phyloP scores from a whole-genome alignment of 2,113 vertebrate species.

The Syrrhaptes paradoxus region DNA sequence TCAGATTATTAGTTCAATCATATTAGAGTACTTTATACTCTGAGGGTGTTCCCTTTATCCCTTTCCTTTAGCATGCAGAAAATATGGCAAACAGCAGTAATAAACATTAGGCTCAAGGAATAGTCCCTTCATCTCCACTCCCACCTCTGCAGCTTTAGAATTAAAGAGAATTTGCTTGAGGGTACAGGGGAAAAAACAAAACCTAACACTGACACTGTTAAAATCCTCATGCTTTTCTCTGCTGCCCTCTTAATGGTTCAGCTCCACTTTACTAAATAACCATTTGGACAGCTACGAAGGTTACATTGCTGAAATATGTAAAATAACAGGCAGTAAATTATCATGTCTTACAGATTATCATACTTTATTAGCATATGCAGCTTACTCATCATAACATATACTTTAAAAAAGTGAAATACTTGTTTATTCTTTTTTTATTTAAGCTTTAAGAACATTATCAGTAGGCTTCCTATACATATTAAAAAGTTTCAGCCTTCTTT shows the following conservation, averaged over 20 bases:
- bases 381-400: background rate
- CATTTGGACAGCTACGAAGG: background rate
- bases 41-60: slow-evolving; percentile 12
- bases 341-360: background rate
- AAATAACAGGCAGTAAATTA: background rate
- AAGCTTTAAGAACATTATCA: background rate
- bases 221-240: background rate
- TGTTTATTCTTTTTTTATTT: background rate
- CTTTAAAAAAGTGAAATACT: background rate
- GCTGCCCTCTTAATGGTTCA: background rate
- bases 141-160: background rate
- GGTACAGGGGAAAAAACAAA: background rate
- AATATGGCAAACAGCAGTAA: background rate
- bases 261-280: background rate
- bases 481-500: background rate
- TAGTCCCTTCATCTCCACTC: background rate
- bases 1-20: background rate
- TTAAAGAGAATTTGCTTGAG: background rate
- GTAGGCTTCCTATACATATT: background rate
- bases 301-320: background rate
- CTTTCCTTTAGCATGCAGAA: background rate
- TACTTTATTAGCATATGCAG: background rate
- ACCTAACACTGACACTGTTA: background rate
- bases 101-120: background rate
- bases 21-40: background rate